Evolutionary conservation across 2,888 invertebrate species (phyloP).

Genomic region (Drosophila anceps): DNA sequence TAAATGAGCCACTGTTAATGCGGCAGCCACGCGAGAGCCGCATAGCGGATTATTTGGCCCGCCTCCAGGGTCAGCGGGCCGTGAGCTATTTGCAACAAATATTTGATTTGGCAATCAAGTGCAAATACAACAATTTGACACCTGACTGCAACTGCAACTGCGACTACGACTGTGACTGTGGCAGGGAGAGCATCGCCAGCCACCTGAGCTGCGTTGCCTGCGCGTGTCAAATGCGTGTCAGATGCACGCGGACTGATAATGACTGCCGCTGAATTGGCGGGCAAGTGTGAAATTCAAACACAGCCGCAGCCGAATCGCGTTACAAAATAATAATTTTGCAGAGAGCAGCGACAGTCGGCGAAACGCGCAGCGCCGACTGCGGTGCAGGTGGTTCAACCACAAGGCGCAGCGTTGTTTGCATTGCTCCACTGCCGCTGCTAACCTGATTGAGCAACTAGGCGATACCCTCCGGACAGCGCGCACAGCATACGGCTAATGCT

Average conservation of each 20-base stretch:
- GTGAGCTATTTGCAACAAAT: constrained; percentile 55
- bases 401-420: constrained; percentile 46
- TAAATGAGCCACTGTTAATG: constrained; percentile 26
- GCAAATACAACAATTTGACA: constrained; percentile 76
- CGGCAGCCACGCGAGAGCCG: neutral
- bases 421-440: constrained; percentile 23
- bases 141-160: constrained; percentile 24
- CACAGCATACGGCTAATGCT: neutral
- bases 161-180: neutral
- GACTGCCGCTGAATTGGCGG: constrained; percentile 28
- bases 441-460: constrained; percentile 5
- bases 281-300: constrained; percentile 70
- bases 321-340: constrained; percentile 80
- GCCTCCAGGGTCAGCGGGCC: constrained; percentile 9
- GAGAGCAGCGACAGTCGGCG: constrained; percentile 41
- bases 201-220: neutral
- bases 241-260: constrained; percentile 39
- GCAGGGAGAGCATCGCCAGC: neutral
- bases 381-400: constrained; percentile 39
- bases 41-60: neutral
- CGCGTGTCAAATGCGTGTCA: constrained; percentile 61
- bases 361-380: constrained; percentile 39
- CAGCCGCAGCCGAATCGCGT: constrained; percentile 60
- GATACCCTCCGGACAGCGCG: constrained; percentile 23
- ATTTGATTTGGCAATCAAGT: constrained; percentile 75